Conservation (phyloP, 2,888 invertebrate genomes). For the Phlogophora meticulosa region DNA sequence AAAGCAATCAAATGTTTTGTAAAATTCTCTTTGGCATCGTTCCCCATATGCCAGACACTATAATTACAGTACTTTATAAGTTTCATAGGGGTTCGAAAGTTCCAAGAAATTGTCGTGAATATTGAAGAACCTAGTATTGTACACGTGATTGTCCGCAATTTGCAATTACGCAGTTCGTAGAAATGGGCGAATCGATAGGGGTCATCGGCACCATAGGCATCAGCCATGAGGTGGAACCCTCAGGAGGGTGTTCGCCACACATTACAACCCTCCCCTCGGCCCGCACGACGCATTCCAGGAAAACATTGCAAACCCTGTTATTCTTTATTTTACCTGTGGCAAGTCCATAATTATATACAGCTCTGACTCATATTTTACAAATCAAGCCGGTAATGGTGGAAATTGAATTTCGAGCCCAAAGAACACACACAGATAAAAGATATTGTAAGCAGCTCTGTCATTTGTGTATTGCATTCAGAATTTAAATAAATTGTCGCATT, state of each 20-base stretch:
- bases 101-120: constrained; percentile 64
- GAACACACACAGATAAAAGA: constrained; percentile 13
- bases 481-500: constrained; percentile 32
- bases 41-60: constrained; percentile 9
- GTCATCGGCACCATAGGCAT: constrained; percentile 89
- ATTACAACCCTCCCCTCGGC: constrained; percentile 81
- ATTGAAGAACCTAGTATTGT: constrained; percentile 57
- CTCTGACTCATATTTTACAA: constrained; percentile 52
- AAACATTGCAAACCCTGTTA: constrained; percentile 80
- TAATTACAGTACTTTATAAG: constrained; percentile 12
- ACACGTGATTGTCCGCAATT: constrained; percentile 72
- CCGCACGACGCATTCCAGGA: constrained; percentile 83
- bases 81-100: constrained; percentile 44
- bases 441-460: constrained; percentile 6
- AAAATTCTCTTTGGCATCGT: constrained; percentile 18
- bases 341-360: constrained; percentile 66
- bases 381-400: constrained; percentile 35
- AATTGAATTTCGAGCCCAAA: constrained; percentile 41
- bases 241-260: constrained; percentile 85
- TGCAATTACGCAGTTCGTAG: constrained; percentile 86
- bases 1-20: constrained; percentile 25
- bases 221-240: constrained; percentile 87
- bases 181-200: constrained; percentile 88
- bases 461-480: constrained; percentile 15
- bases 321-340: constrained; percentile 82